phyloP scores from a whole-genome alignment of 2,797 vertebrate genomes.

The Odontamblyopus lacepedii region DNA sequence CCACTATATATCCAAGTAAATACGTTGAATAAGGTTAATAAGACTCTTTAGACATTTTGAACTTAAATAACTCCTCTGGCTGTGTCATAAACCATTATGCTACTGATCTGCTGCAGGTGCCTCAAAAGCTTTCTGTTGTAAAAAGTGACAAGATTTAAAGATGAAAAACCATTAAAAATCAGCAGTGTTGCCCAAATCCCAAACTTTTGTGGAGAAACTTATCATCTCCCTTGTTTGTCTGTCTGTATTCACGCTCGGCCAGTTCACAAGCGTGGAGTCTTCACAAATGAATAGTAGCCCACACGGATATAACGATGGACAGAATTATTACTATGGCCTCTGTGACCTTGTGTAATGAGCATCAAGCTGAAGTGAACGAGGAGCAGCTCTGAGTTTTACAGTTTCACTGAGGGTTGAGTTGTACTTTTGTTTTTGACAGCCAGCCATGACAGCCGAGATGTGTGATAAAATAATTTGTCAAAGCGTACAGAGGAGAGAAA shows the following conservation, averaged over 20 bases:
- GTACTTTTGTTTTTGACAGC: conserved; percentile 8
- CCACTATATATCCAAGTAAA: neutral
- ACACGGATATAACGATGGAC: conserved; percentile 17
- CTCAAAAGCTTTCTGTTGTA: neutral
- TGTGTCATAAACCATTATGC: neutral
- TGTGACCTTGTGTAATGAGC: conserved; percentile 34
- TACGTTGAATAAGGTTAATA: neutral
- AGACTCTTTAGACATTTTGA: neutral
- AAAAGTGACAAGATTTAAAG: neutral
- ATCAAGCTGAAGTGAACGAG: conserved; percentile 18
- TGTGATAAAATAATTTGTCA: conserved; percentile 5
- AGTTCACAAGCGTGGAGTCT: conserved; percentile 18
- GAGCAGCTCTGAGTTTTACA: neutral
- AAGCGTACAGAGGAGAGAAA: neutral
- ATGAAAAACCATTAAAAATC: neutral
- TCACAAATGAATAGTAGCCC: conserved; percentile 17
- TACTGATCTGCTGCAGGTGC: neutral
- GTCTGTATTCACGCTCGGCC: conserved; percentile 19
- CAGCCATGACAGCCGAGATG: conserved; percentile 1
- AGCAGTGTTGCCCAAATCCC: neutral
- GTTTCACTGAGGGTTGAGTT: conserved; percentile 6
- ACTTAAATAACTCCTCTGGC: neutral
- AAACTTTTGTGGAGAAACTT: conserved; percentile 17
- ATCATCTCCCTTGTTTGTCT: conserved; percentile 12
- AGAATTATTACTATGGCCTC: conserved; percentile 24